These are phyloP conservation scores for Hydrolagus colliei DNA, from an alignment of 2,797 vertebrate genomes.

Conservation along the genomic window DNA sequence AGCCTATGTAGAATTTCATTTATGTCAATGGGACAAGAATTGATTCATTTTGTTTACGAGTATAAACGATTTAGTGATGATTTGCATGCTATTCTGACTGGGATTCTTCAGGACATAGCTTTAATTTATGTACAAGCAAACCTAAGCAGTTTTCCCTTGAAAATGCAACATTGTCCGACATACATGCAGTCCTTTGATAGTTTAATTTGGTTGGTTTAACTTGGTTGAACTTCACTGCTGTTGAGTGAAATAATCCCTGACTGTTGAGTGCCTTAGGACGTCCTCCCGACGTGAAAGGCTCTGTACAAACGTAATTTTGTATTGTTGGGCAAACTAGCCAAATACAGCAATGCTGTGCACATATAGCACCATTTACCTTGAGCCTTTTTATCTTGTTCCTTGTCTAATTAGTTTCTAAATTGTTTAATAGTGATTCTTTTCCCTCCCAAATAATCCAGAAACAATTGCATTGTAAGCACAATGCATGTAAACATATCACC, in stretches of 20 bases:
- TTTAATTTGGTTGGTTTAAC: neutral
- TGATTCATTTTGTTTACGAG: neutral
- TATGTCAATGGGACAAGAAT: neutral
- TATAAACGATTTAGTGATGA: neutral
- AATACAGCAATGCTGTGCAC: neutral
- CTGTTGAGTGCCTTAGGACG: too few species aligned
- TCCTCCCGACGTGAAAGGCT: too few species aligned
- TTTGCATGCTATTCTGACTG: neutral
- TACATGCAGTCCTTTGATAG: neutral
- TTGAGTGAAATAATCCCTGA: neutral
- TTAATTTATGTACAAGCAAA: neutral
- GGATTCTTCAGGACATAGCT: neutral
- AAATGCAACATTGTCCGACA: neutral
- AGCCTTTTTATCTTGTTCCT: neutral
- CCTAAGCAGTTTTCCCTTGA: neutral
- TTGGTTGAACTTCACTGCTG: neutral
- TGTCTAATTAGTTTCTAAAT: neutral
- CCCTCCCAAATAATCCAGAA: too few species aligned
- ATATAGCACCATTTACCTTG: neutral
- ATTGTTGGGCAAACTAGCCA: too few species aligned
- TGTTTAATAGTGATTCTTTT: constrained; percentile 17
- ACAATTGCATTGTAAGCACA: too few species aligned
- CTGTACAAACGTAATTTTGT: too few species aligned
- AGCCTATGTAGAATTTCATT: neutral
- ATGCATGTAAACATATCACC: too few species aligned